Conservation (phyloP, 2,113 vertebrate species). For the Phoenicopterus ruber region DNA sequence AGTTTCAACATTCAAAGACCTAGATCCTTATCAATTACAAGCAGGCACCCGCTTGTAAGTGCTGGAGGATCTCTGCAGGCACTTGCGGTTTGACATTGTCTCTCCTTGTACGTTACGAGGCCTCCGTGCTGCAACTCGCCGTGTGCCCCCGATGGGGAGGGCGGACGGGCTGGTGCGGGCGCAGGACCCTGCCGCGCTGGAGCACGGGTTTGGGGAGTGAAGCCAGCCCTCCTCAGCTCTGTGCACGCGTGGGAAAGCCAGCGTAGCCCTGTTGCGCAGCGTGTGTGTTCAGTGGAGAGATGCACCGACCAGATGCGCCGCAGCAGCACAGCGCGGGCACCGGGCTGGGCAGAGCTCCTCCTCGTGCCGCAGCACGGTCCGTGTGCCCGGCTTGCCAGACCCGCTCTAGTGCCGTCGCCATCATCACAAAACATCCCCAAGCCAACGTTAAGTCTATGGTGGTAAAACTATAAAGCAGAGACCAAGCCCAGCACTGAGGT, state of each 20-base stretch:
- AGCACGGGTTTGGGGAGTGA: fast-evolving
- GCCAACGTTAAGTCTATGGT: fast-evolving
- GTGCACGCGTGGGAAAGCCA: fast-evolving
- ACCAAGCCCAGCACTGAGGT: neutral
- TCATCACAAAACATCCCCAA: neutral
- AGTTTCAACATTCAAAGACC: neutral
- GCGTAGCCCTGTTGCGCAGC: fast-evolving
- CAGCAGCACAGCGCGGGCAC: fast-evolving
- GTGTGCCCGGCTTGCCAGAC: neutral
- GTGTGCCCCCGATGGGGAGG: fast-evolving
- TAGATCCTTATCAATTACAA: neutral
- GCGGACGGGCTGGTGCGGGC: fast-evolving
- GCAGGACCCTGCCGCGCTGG: neutral
- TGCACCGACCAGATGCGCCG: fast-evolving
- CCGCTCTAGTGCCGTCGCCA: too few relatives aligned
- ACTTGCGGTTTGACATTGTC: fast-evolving
- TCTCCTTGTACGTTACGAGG: neutral
- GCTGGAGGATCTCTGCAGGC: neutral
- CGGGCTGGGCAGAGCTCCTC: neutral
- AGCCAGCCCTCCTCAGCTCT: neutral
- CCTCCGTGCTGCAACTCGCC: fast-evolving
- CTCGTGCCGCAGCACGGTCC: fast-evolving
- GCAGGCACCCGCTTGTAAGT: neutral
- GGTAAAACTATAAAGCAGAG: neutral
- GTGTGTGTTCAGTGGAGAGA: fast-evolving